Evolutionary conservation across 2,797 vertebrate species (phyloP), one percentile per base, ranked within the genome.

Genomic region (Dryobates pubescens): DNA sequence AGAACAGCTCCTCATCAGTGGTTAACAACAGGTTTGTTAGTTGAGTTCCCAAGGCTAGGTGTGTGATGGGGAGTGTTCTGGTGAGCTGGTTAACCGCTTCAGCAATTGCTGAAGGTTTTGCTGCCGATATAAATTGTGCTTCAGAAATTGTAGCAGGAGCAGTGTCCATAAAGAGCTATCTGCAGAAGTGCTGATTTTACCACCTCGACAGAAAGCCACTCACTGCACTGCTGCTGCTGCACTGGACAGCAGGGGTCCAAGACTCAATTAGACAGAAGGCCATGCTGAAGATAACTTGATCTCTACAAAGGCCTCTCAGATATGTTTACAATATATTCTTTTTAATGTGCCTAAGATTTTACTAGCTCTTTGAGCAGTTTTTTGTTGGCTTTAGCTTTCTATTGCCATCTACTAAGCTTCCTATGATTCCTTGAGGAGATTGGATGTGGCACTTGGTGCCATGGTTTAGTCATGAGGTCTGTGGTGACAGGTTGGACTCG

Each of bases 1-100:
- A 87, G 80, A 82, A 63, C 56, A 71, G 79, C 76, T 88, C 71
- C 89, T 92, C 92, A 76, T 92, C 86, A 89, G 84, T 93, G 91
- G 90, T 92, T 92, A 95, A 95, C 93, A 96, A 89, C 82, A 63
- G 79, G 72, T 95, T 93, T 95, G 86, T 94, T 94, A 88, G 92
- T 91, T 95, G 94, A 92, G 62, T 96, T 97, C 92, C 86, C 82
- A 70, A 79, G 91, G 92, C 86, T 80, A 72, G 88, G 58, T 88
- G 76, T 88, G 51, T 32, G 63, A 80, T 89, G 76, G 80, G 22
- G 34, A 88, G 90, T 36, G 53, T 95, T 93, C 64, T 72, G 85
- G 83, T 32, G 54, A 85, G 77, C 68, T 89, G 82, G 76, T 81
- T 95, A 95, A 92, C 64, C 29, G 72, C 47, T 73, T 71, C 77